These are phyloP conservation scores for Lepidurus apus DNA, from an alignment of 1,140 invertebrate species.

Conservation along the genomic window DNA sequence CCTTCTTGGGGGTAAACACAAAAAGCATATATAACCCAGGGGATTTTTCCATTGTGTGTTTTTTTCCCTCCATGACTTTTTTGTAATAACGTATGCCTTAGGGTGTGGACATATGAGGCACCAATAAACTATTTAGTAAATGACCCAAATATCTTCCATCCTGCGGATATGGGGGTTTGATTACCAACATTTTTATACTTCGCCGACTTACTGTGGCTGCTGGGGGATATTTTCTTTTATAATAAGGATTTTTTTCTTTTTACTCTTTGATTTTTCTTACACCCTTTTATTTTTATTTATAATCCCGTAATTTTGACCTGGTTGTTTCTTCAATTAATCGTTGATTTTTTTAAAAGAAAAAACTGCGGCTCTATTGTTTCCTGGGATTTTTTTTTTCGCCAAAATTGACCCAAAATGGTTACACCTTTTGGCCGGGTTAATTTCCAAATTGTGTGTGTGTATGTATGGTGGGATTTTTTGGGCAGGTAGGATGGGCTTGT, in stretches of 20 bases:
- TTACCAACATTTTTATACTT: constrained; percentile 16
- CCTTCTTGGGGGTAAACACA: background rate
- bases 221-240: constrained; percentile 2
- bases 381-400: background rate
- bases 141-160: constrained; percentile 18
- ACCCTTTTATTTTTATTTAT: background rate
- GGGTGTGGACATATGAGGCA: constrained; percentile 26
- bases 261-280: background rate
- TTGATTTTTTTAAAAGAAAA: background rate
- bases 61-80: constrained; percentile 18
- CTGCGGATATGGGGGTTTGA: constrained; percentile 6
- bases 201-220: constrained; percentile 20
- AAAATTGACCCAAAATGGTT: background rate
- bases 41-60: constrained; percentile 13
- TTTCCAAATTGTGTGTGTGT: constrained; percentile 17
- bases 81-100: constrained; percentile 22
- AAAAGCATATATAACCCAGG: background rate
- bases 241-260: background rate
- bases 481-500: constrained; percentile 17
- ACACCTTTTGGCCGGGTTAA: background rate
- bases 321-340: constrained; percentile 20
- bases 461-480: constrained; percentile 6
- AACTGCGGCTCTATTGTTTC: constrained; percentile 20
- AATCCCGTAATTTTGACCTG: background rate
- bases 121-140: constrained; percentile 29